Conservation (phyloP, 2,888 invertebrate species). For the Pammene fasciana region DNA sequence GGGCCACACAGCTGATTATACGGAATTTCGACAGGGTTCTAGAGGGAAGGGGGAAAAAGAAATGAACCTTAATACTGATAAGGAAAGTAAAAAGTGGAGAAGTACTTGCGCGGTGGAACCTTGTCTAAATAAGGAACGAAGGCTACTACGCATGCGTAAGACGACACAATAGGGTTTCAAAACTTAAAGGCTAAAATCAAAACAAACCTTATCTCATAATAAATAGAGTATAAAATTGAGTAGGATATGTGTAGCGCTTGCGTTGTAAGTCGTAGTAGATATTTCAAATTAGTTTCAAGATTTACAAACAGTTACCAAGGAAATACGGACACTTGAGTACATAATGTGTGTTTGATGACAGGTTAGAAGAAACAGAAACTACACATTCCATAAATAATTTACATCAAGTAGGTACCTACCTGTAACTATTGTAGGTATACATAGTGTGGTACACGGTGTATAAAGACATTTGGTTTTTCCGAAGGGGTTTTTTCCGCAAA, state of each 20-base stretch:
- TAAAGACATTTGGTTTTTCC: constrained; percentile 15
- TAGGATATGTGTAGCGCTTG: constrained; percentile 56
- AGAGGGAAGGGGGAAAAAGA: constrained; percentile 51
- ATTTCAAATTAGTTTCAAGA: constrained; percentile 67
- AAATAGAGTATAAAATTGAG: constrained; percentile 47
- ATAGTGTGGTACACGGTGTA: not conserved
- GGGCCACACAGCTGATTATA: constrained; percentile 79
- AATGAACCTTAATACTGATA: constrained; percentile 62
- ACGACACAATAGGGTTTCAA: constrained; percentile 59
- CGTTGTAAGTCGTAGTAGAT: constrained; percentile 60
- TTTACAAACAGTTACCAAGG: constrained; percentile 66
- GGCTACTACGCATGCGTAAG: constrained; percentile 72
- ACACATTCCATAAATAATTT: constrained; percentile 23
- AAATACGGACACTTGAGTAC: constrained; percentile 60
- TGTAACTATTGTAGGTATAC: no score
- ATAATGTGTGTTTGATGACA: constrained; percentile 50
- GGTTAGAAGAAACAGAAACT: constrained; percentile 33
- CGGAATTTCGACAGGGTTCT: constrained; percentile 65
- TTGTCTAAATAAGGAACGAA: constrained; percentile 60
- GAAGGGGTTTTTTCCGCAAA: no score
- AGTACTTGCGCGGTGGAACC: constrained; percentile 51
- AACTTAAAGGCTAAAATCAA: constrained; percentile 47
- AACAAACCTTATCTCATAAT: constrained; percentile 50
- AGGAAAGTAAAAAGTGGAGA: constrained; percentile 61
- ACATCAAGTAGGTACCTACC: not conserved